Base-by-base conservation (phyloP, 2,888 invertebrate species). In the Heliconius aoede region DNA sequence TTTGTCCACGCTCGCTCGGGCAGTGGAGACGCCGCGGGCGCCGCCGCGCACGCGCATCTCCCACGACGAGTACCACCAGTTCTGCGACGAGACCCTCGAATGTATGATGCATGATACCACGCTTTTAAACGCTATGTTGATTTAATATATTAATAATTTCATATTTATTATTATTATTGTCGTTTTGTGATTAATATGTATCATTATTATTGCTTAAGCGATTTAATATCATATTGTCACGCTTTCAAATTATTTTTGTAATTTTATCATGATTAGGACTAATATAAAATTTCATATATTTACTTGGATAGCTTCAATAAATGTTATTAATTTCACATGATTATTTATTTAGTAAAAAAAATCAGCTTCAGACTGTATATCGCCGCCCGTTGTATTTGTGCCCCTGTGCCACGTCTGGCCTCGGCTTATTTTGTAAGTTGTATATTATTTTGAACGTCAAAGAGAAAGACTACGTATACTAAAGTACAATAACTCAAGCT, bases 61-160 rank as follows among this genome's bases (percentile, higher is more conserved):
- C 75, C 95, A 96, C 90, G 96, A 97, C 92, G 97, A 97, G 91
- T 97, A 97, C 91, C 97, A 97, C 89, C 96, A 96, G 91, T 96
- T 96, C 94, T 96, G 96, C 94, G 97, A 97, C 93, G 95, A 96
- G 87, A 96, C 97, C 87, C 95, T 97, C 84, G 97, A 97, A 96
- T 97, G 97, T 97, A 96, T 90, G 95, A 86, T 67, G 67, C 69
- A 69, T 90, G 90, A 90, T n/a, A 84, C 86, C 87, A 88, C 84
- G 89, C 89, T 90, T 90, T 64, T 68, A 69, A 30, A 69, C 55
- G 73, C 77, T 76, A 74, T 76, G 30, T 78, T 76, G 61, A 65
- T 69, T 72, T 76, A 71, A 65, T 73, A 67, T 64, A 40, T 40
- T 61, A 7, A 55, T n/a, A 36, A 40, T 46, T 46, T 46, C 18